phyloP scores from a whole-genome alignment of 2,113 vertebrate species.

The Synchiropus splendidus region DNA sequence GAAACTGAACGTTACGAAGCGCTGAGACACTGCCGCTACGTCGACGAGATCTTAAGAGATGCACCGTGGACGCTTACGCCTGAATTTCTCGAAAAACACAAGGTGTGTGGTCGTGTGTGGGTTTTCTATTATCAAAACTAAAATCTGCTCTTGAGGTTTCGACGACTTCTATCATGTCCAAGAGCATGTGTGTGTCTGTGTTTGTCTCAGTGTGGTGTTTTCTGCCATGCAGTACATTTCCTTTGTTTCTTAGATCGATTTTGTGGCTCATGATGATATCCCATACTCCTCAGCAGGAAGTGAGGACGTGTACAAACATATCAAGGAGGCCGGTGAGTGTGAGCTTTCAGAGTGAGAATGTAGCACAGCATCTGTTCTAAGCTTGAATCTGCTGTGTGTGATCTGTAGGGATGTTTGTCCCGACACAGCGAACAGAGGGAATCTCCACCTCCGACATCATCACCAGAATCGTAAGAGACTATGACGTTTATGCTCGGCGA shows the following conservation, averaged over 20 bases:
- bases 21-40: conserved; percentile 92
- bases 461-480: conserved; percentile 92
- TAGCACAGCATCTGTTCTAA: background rate
- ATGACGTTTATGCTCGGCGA: conserved; percentile 89
- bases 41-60: conserved; percentile 93
- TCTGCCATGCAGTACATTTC: conserved; percentile 12
- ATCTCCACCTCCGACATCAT: conserved; percentile 97
- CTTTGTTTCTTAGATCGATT: conserved; percentile 82
- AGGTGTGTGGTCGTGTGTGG: conserved; percentile 63
- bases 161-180: too few relatives aligned
- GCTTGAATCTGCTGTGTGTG: background rate
- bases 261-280: conserved; percentile 97
- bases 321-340: conserved; percentile 90
- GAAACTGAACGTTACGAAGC: conserved; percentile 91
- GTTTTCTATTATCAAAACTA: too few relatives aligned
- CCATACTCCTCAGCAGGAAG: conserved; percentile 98
- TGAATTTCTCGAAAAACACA: conserved; percentile 92
- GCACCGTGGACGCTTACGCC: conserved; percentile 94
- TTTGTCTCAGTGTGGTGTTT: conserved; percentile 5
- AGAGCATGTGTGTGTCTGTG: too few relatives aligned
- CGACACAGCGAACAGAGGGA: conserved; percentile 92
- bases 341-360: background rate
- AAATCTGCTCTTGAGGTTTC: too few relatives aligned
- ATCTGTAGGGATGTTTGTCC: conserved; percentile 88
- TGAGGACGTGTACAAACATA: conserved; percentile 98